Evolutionary conservation across 2,113 vertebrate genomes (phyloP).

Genomic region (Oncorhynchus tshawytscha): DNA sequence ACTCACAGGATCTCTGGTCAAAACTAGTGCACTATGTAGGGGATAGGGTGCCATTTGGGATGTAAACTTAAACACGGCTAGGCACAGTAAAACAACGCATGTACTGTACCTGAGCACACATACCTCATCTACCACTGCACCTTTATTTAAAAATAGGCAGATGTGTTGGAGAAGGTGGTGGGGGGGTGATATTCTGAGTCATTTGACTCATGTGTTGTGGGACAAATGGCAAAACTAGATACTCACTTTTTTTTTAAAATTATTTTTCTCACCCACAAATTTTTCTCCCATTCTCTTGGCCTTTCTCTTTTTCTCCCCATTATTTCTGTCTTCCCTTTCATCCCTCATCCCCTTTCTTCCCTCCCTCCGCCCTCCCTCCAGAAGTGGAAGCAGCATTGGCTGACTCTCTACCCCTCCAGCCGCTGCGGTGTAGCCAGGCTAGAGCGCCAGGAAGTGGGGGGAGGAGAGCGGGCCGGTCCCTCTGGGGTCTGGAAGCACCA

Average conservation of each 20-base stretch:
- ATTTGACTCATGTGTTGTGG: conserved; percentile 15
- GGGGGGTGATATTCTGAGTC: neutral
- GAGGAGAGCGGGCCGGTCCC: neutral
- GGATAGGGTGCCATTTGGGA: neutral
- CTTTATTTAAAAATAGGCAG: neutral
- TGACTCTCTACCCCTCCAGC: conserved; percentile 81
- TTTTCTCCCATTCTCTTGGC: neutral
- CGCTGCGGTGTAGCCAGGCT: conserved; percentile 82
- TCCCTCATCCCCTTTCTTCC: neutral
- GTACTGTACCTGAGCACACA: neutral
- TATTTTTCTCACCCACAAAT: neutral
- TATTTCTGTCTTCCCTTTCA: neutral
- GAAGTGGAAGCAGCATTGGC: conserved; percentile 89
- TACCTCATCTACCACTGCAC: neutral
- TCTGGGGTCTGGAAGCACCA: conserved; percentile 60
- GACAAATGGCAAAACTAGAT: neutral
- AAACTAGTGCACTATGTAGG: too few relatives aligned
- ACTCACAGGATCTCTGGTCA: too few relatives aligned
- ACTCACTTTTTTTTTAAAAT: neutral
- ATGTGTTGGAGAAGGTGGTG: neutral
- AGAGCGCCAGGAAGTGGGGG: conserved; percentile 78
- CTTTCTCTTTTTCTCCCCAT: neutral
- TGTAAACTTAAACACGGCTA: neutral
- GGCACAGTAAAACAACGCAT: neutral
- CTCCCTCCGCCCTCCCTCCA: conserved; percentile 44